These are phyloP conservation scores for Aphaenogaster ashmeadi DNA, from an alignment of 1,140 invertebrate genomes.

Conservation along the genomic window DNA sequence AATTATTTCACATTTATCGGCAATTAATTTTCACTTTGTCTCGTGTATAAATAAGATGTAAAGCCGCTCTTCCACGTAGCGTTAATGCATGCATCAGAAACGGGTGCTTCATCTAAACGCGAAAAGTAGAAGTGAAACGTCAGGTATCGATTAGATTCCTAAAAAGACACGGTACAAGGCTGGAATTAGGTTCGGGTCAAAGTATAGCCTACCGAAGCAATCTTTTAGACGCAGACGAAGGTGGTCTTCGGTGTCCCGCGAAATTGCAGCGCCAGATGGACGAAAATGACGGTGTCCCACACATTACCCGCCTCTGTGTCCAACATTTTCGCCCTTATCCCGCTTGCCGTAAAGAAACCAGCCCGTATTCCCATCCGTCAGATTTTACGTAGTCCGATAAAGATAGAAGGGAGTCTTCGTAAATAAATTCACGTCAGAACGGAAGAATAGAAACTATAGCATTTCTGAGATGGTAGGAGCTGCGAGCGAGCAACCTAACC, in stretches of 20 bases:
- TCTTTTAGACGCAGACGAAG: background rate
- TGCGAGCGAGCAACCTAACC: background rate
- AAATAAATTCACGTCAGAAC: conserved; percentile 21
- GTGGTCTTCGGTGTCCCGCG: conserved; percentile 12
- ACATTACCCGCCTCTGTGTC: conserved; percentile 18
- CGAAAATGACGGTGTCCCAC: conserved; percentile 47
- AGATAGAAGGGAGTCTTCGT: background rate
- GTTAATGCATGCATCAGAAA: background rate
- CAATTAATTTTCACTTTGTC: background rate
- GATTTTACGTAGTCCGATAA: background rate
- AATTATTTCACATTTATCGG: background rate
- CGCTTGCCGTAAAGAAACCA: background rate
- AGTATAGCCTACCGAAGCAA: conserved; percentile 36
- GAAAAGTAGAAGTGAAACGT: background rate
- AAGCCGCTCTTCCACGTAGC: background rate
- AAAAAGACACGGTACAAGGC: background rate
- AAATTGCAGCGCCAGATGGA: conserved; percentile 55
- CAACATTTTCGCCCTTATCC: background rate
- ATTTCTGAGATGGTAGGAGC: conserved; percentile 1
- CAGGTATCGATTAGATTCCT: conserved; percentile 16
- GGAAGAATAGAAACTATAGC: background rate
- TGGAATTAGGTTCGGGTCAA: conserved; percentile 42
- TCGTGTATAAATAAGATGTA: background rate
- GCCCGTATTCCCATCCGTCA: conserved; percentile 11
- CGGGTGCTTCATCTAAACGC: background rate